Conservation (phyloP, 2,797 vertebrate species). For the Diceros bicornis region DNA sequence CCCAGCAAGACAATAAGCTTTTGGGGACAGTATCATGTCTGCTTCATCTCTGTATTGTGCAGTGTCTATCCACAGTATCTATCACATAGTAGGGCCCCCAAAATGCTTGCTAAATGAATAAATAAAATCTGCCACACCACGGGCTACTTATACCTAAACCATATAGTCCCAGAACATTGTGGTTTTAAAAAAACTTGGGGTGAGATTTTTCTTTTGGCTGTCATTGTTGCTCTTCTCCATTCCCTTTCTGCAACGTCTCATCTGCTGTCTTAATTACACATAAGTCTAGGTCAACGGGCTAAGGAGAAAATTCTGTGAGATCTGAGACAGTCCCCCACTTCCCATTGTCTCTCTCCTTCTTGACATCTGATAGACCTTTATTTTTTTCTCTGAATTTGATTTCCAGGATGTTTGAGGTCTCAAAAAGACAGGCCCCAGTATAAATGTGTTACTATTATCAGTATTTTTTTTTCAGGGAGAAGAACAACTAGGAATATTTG, state of each 20-base stretch:
- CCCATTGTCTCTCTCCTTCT: not conserved
- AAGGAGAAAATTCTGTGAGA: conserved; percentile 41
- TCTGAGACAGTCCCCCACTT: not conserved
- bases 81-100: not conserved
- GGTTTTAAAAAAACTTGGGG: not conserved
- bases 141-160: conserved; percentile 3
- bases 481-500: not conserved
- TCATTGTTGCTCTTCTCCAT: not conserved
- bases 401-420: conserved; percentile 24
- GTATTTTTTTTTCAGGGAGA: conserved; percentile 20
- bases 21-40: not conserved
- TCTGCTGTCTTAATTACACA: conserved; percentile 12
- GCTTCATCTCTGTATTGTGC: conserved; percentile 18
- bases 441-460: not conserved
- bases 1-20: not conserved
- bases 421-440: not conserved
- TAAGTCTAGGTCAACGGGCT: not conserved
- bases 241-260: conserved; percentile 10
- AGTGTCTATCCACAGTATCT: not conserved
- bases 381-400: conserved; percentile 25
- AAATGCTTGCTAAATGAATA: conserved; percentile 52
- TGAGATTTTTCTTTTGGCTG: not conserved
- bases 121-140: not conserved
- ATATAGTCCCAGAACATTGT: not conserved
- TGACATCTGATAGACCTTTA: not conserved